Evolutionary conservation across 1,140 invertebrate genomes (phyloP).

Genomic region (Drosophila pachea): DNA sequence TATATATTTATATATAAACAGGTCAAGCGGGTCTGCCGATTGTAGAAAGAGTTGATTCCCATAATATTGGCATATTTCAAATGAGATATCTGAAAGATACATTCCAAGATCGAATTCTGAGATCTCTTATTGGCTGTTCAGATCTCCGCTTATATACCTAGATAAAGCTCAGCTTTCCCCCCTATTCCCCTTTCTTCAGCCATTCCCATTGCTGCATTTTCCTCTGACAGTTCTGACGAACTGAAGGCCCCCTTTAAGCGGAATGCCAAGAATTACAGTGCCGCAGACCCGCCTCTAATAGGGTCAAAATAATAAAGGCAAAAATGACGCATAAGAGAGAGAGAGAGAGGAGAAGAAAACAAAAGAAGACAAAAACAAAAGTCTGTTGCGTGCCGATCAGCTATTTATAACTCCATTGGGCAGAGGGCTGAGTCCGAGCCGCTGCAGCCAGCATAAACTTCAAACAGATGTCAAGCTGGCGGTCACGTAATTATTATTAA

Average conservation of each 20-base stretch:
- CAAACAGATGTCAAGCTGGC: slow-evolving; percentile 57
- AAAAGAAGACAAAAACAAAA: slow-evolving; percentile 12
- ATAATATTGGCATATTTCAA: too few species aligned
- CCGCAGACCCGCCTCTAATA: slow-evolving; percentile 23
- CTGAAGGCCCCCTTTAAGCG: neutral
- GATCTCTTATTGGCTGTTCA: neutral
- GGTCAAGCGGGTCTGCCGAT: too few species aligned
- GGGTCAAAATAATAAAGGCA: slow-evolving; percentile 48
- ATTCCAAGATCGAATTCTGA: neutral
- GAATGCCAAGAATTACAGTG: slow-evolving; percentile 8
- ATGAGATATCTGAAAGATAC: too few species aligned
- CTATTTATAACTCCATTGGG: slow-evolving; percentile 60
- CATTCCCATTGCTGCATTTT: slow-evolving; percentile 5
- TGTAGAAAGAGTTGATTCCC: too few species aligned
- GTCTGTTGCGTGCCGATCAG: slow-evolving; percentile 51
- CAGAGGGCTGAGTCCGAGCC: neutral
- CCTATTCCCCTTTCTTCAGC: neutral
- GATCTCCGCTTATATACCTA: neutral
- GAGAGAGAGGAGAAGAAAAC: slow-evolving; percentile 23
- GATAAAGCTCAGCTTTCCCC: neutral
- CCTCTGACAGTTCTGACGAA: neutral
- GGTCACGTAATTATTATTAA: slow-evolving; percentile 60
- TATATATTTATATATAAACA: neutral
- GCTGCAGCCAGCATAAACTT: slow-evolving; percentile 53
- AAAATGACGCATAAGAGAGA: too few species aligned